Evolutionary conservation across 2,888 invertebrate genomes (phyloP).

Genomic region (Tiphia femorata): DNA sequence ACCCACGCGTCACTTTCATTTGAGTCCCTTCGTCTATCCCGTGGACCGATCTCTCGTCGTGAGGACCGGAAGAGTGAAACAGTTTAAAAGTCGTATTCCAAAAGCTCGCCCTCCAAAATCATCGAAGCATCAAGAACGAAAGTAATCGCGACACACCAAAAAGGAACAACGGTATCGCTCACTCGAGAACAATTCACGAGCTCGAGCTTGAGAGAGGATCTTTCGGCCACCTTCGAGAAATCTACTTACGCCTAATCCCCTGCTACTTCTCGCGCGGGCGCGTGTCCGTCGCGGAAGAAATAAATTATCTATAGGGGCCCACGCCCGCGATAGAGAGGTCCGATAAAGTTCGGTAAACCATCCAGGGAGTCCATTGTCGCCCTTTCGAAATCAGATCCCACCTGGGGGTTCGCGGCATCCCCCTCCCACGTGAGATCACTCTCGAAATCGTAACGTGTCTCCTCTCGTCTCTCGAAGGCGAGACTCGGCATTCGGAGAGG

Average conservation of each 20-base stretch:
- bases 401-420: too few species aligned
- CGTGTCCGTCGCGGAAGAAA: conserved; percentile 15
- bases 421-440: background rate
- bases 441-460: background rate
- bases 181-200: too few species aligned
- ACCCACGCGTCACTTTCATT: conserved; percentile 44
- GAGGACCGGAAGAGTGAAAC: conserved; percentile 8
- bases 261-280: background rate
- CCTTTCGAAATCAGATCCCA: conserved; percentile 5
- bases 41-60: conserved; percentile 25
- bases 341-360: conserved; percentile 31
- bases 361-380: conserved; percentile 38
- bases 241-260: background rate
- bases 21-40: conserved; percentile 32
- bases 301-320: conserved; percentile 29
- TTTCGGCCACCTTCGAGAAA: background rate
- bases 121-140: background rate
- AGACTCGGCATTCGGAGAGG: conserved; percentile 27
- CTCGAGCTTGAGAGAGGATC: too few species aligned
- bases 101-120: background rate
- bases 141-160: background rate
- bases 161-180: background rate
- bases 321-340: conserved; percentile 35
- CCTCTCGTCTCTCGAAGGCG: conserved; percentile 23
- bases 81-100: too few species aligned